Evolutionary conservation across 1,140 invertebrate species (phyloP).

Genomic region (Pentalonia nigronervosa): DNA sequence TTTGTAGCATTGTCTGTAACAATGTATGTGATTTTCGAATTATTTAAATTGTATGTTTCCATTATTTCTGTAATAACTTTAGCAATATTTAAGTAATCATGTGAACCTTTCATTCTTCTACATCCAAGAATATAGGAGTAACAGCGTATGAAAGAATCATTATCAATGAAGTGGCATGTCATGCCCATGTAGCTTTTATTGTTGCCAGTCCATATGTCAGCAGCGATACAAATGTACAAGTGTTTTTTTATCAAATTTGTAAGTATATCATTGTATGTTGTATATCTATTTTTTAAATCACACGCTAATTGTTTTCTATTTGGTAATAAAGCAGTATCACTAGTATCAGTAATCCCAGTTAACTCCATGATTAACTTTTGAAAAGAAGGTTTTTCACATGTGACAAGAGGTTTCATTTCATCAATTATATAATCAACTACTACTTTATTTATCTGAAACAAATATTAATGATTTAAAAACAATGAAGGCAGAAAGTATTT

Average conservation of each 20-base stretch:
- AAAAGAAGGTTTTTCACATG: too few species aligned
- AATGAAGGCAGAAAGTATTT: too few species aligned
- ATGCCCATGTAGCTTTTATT: constrained; percentile 4
- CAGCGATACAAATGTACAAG: background rate
- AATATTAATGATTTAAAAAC: too few species aligned
- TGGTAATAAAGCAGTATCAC: too few species aligned
- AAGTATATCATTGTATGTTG: background rate
- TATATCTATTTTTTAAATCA: background rate
- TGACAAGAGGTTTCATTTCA: too few species aligned
- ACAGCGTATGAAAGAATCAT: too few species aligned
- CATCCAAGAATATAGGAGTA: background rate
- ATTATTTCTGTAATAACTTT: background rate
- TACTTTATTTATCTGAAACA: too few species aligned
- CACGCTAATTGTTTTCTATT: background rate
- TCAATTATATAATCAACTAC: too few species aligned
- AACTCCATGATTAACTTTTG: too few species aligned
- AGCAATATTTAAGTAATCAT: background rate
- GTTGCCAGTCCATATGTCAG: background rate
- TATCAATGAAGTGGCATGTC: too few species aligned
- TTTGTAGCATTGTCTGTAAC: background rate
- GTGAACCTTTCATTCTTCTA: background rate
- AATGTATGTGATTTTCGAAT: background rate
- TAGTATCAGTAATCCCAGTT: background rate
- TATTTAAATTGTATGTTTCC: background rate
- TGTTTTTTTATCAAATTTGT: background rate